Evolutionary conservation across 2,797 vertebrate genomes (phyloP).

Genomic region (Clarias laeviceps): DNA sequence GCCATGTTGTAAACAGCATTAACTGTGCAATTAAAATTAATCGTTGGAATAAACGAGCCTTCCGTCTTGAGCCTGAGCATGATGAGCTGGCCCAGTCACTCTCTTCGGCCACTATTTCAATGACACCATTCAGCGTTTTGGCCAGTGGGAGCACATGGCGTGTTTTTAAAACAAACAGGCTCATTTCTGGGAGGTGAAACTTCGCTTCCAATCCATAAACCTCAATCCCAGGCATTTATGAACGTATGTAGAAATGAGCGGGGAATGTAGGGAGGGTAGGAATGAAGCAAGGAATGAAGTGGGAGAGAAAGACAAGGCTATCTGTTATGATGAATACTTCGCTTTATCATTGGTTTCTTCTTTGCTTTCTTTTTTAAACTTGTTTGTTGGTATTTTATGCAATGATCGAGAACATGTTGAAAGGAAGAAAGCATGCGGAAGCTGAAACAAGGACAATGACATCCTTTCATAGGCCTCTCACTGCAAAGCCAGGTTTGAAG

Average conservation of each 20-base stretch:
- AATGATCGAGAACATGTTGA: conserved; percentile 23
- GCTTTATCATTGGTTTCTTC: conserved; percentile 30
- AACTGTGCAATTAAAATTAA: conserved; percentile 61
- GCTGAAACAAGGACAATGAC: conserved; percentile 32
- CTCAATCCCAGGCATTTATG: conserved; percentile 45
- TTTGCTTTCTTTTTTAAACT: conserved; percentile 11
- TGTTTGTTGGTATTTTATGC: conserved; percentile 25
- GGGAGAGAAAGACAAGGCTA: conserved; percentile 30
- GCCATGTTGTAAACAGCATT: conserved; percentile 60
- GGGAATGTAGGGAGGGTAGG: conserved; percentile 37
- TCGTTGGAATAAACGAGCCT: conserved; percentile 53
- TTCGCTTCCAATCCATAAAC: conserved; percentile 54
- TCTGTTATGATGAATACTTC: conserved; percentile 36
- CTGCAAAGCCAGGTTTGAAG: conserved; percentile 32
- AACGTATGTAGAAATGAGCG: conserved; percentile 34
- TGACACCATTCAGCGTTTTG: conserved; percentile 56
- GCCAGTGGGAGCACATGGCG: conserved; percentile 42
- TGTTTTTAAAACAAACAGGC: conserved; percentile 63
- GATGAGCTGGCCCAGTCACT: conserved; percentile 41
- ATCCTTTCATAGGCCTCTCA: conserved; percentile 38
- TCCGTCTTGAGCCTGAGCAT: conserved; percentile 36
- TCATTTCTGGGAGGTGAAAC: conserved; percentile 50
- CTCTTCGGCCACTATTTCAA: conserved; percentile 49
- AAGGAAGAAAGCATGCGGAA: conserved; percentile 16
- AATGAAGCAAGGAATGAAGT: conserved; percentile 36